These are phyloP conservation scores for Oncorhynchus nerka DNA, from an alignment of 2,113 vertebrate species.

Conservation along the genomic window DNA sequence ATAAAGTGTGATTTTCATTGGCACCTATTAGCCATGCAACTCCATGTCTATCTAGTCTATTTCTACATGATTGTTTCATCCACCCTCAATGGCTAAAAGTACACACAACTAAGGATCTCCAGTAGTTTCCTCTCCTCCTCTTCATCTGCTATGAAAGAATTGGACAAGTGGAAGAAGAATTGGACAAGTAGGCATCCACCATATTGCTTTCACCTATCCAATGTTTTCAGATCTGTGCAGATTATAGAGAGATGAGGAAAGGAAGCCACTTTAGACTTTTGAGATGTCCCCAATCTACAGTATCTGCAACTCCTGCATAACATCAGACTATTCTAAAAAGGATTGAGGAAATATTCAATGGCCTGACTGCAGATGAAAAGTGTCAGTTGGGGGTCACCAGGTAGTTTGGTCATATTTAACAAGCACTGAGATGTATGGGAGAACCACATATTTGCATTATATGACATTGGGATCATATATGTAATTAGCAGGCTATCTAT, in stretches of 20 bases:
- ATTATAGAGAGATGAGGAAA: too few relatives aligned
- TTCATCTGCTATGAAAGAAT: not conserved
- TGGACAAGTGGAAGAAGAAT: too few relatives aligned
- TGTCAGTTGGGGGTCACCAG: not conserved
- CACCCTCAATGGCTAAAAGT: conserved; percentile 26
- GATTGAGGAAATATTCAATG: not conserved
- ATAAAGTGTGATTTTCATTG: conserved; percentile 27
- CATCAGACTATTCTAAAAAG: conserved; percentile 10
- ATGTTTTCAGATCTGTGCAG: not conserved
- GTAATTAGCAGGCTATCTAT: conserved; percentile 49
- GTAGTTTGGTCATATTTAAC: conserved; percentile 26
- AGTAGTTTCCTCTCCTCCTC: not conserved
- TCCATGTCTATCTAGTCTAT: conserved; percentile 19
- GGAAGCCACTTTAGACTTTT: too few relatives aligned
- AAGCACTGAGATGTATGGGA: conserved; percentile 12
- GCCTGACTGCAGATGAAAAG: not conserved
- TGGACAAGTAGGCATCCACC: too few relatives aligned
- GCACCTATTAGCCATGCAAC: conserved; percentile 54
- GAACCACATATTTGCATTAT: conserved; percentile 57
- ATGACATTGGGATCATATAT: conserved; percentile 27
- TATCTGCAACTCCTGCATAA: not conserved
- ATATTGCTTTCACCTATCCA: not conserved
- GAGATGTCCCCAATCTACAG: not conserved
- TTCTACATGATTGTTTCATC: conserved; percentile 49
- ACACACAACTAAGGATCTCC: not conserved